Evolutionary conservation across 2,888 invertebrate species (phyloP), one percentile per base, ranked within the genome.

Genomic region (Diadegma fenestrale): DNA sequence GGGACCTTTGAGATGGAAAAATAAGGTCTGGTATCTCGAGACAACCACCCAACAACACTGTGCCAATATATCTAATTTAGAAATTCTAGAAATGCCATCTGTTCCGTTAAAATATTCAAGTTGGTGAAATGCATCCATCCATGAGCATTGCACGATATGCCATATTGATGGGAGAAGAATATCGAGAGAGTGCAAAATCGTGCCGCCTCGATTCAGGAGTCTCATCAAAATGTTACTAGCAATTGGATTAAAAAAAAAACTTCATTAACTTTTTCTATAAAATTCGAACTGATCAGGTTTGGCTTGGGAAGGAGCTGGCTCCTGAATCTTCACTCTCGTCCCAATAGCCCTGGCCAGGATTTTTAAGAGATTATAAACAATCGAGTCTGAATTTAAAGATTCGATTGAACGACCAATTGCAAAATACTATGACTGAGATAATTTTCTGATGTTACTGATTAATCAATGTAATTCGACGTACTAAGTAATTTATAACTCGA

Each of bases 51-150:
- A n/a, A 58, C 26, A 43, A n/a, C 14, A 26, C 45, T 72, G 12
- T 19, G 66, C 78, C 86, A 85, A 86, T 87, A 86, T 87, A 90
- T 89, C 89, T 89, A 87, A 89, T 89, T 86, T 85, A 61, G 61
- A 72, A 72, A 80, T 84, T 76, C 64, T 69, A 77, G 75, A 68
- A 68, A 48, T 45, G 5, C 22, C 43, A 68, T 68, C 12, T 37
- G 37, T 10, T 66, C 19, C 12, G 19, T 10, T 12, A 37, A 66
- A 30, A 69, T 48, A 43, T n/a, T 12, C 22, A 48, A 71, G 33
- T 19, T 78, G 64, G 72, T 80, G 80, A 43, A n/a, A 43, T 43
- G 26, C 66, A 75, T 71, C 64, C 41, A 43, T 58, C 14, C 5
- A 10, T 14, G 26, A 58, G 12, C 58, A 58, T 26, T 26, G 12